These are phyloP conservation scores for Heliconius erato DNA, from an alignment of 2,888 invertebrate genomes.

Conservation along the genomic window DNA sequence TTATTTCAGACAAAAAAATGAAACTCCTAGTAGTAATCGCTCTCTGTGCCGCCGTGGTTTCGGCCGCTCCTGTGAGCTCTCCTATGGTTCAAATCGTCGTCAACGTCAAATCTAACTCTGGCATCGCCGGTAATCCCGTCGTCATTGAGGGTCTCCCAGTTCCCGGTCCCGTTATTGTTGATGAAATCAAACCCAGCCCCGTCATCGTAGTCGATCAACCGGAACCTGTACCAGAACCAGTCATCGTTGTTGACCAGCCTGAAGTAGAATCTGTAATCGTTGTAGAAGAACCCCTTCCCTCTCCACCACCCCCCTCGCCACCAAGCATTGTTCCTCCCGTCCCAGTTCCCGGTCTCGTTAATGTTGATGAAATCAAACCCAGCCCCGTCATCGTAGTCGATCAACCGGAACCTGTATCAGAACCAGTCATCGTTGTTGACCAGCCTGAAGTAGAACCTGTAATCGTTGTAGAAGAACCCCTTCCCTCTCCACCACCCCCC, in stretches of 20 bases:
- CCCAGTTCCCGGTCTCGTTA: no score
- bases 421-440: constrained; percentile 31
- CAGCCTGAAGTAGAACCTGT: constrained; percentile 9
- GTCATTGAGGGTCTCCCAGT: constrained; percentile 16
- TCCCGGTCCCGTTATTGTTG: constrained; percentile 45
- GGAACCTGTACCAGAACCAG: constrained; percentile 32
- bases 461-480: not conserved
- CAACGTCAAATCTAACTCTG: constrained; percentile 49
- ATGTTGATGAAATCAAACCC: constrained; percentile 37
- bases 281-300: not conserved
- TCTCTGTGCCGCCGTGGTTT: constrained; percentile 58
- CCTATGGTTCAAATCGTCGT: constrained; percentile 57
- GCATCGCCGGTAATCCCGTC: not conserved
- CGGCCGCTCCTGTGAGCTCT: constrained; percentile 41
- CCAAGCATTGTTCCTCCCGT: not conserved
- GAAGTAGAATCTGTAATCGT: constrained; percentile 5
- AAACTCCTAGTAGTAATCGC: constrained; percentile 61
- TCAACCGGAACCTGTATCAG: constrained; percentile 23
- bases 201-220: constrained; percentile 32
- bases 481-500: no score
- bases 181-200: constrained; percentile 26
- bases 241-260: constrained; percentile 21
- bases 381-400: constrained; percentile 34
- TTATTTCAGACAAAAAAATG: constrained; percentile 16
- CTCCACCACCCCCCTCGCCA: no score